phyloP scores from a whole-genome alignment of 2,113 vertebrate genomes.

The Aegotheles bennettii region DNA sequence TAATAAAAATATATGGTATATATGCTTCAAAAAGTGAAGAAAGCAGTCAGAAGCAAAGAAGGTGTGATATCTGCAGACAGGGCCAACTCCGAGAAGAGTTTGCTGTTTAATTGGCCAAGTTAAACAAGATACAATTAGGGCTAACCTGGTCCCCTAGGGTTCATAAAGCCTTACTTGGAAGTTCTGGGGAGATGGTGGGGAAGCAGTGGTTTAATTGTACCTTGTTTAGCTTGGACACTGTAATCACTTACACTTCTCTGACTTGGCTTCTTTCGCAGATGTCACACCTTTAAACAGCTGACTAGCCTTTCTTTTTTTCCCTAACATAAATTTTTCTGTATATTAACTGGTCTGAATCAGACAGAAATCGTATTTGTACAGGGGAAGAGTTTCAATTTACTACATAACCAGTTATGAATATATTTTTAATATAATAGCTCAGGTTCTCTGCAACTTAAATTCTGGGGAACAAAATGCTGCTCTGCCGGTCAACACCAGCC shows the following conservation, averaged over 20 bases:
- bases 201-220: slow-evolving; percentile 60
- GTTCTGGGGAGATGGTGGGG: slow-evolving; percentile 18
- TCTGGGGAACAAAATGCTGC: background rate
- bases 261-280: slow-evolving; percentile 65
- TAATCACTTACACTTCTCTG: slow-evolving; percentile 44
- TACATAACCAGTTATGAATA: background rate
- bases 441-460: background rate
- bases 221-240: slow-evolving; percentile 72
- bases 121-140: slow-evolving; percentile 75
- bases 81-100: slow-evolving; percentile 65
- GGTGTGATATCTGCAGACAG: slow-evolving; percentile 68
- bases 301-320: slow-evolving; percentile 11
- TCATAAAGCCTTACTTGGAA: slow-evolving; percentile 50
- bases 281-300: slow-evolving; percentile 61
- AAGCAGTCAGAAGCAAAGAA: slow-evolving; percentile 58
- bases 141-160: slow-evolving; percentile 68
- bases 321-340: background rate
- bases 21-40: slow-evolving; percentile 32
- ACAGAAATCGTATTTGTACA: background rate
- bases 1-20: slow-evolving; percentile 39
- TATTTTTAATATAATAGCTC: background rate
- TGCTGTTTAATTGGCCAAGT: slow-evolving; percentile 73
- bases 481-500: background rate
- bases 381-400: background rate
- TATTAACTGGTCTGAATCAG: slow-evolving; percentile 9